Evolutionary conservation across 2,888 invertebrate genomes (phyloP), one percentile per base, ranked within the genome.

Genomic region (Parthenolecanium corni): DNA sequence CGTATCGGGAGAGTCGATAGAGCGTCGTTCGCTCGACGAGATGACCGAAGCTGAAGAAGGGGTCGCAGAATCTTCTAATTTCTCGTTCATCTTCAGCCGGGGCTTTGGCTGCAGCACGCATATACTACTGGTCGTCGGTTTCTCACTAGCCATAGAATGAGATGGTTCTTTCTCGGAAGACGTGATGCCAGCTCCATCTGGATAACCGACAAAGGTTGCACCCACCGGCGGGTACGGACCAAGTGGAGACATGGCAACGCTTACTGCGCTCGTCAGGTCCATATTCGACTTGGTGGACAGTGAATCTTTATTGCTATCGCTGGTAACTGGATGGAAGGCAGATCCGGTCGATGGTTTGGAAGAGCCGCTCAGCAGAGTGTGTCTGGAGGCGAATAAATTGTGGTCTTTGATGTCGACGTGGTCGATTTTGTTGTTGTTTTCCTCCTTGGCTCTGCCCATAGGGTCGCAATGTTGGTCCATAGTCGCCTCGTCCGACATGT

Each of bases 241-340:
- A 49, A 80, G 71, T 6, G 67, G 66, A 11, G 66, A 66, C 66
- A 74, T 74, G 16, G 73, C 68, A 6, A 71, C 69, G 24, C 67
- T 67, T 9, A 68, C 67, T 1, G 68, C 64, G 21, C 67, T 65
- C 23, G 67, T 67, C n/a, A 69, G 54, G 64, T 68, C 69, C 9
- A 70, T 71, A 66, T 73, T 68, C 21, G 54, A 44, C 14, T 57
- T 57, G 25, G 46, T 70, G n/a, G 25, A 70, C 57, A 62, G 23
- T 14, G 69, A 42, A 68, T 69, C 46, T 67, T 72, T 68, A 64
- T 65, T 54, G 73, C 52, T n/a, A 24, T 42, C 64, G 49, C 58
- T 61, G 16, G 79, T 78, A 2, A 84, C 87, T 11, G 87, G 88
- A 70, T 87, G 83, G 71, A 89, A 89, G 1, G 89, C 88, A 0